Conservation (phyloP, 2,797 vertebrate genomes). For the Anas capensis region DNA sequence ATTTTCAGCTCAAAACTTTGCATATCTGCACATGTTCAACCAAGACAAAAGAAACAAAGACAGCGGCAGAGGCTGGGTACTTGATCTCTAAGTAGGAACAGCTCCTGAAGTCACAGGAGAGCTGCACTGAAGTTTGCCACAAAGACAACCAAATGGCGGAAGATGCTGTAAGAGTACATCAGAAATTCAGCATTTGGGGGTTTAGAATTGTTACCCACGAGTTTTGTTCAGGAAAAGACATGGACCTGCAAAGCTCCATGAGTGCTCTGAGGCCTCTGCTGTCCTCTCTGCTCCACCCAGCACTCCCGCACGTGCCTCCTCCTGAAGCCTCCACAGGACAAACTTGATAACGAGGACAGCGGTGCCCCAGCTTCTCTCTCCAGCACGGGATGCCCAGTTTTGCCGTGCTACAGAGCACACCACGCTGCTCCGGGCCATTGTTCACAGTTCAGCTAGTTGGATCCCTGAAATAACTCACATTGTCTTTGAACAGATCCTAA, state of each 20-base stretch:
- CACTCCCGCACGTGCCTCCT: fast-evolving
- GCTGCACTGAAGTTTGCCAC: background rate
- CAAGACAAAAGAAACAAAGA: background rate
- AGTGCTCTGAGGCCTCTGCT: background rate
- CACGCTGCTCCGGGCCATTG: fast-evolving
- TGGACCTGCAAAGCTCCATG: fast-evolving
- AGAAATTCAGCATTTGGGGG: background rate
- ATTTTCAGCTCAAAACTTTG: background rate
- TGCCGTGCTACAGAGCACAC: background rate
- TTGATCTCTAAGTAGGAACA: fast-evolving
- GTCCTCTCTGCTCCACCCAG: background rate
- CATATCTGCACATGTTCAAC: fast-evolving
- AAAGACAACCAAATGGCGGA: background rate
- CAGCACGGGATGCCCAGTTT: fast-evolving
- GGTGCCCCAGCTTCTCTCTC: background rate
- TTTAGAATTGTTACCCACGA: fast-evolving
- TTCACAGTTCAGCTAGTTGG: background rate
- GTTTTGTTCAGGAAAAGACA: background rate
- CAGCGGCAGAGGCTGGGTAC: background rate
- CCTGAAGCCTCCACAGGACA: fast-evolving
- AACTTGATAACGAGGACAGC: fast-evolving
- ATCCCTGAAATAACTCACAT: background rate
- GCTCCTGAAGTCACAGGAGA: background rate
- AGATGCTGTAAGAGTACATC: fast-evolving
- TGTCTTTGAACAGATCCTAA: background rate